Percentiles rank a stretch among this genome's conserved stretches.
Evolutionary conservation across 2,888 invertebrate species (phyloP).

Genomic region (Scotopteryx bipunctaria): DNA sequence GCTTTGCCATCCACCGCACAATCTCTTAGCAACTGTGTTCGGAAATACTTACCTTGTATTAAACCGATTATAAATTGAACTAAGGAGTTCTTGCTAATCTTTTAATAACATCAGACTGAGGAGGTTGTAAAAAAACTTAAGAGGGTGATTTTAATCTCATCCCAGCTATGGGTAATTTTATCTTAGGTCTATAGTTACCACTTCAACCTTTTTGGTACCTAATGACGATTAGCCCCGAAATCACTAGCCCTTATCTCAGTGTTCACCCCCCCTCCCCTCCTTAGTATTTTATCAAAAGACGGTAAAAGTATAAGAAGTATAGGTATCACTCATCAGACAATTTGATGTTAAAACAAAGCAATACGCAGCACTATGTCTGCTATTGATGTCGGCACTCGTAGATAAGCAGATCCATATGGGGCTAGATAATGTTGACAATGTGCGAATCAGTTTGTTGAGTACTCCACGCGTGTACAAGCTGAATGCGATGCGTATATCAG

Average conservation of each 20-base stretch:
- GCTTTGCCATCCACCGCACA: not conserved
- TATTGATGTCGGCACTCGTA: constrained; percentile 4
- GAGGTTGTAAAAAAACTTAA: too few relatives aligned
- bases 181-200: too few relatives aligned
- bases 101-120: too few relatives aligned
- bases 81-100: not conserved
- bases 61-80: not conserved
- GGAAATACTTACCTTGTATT: not conserved
- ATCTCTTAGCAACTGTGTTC: not conserved
- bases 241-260: too few relatives aligned
- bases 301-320: not conserved
- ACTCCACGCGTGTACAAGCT: constrained; percentile 15
- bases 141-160: too few relatives aligned
- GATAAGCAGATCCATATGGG: constrained; percentile 16
- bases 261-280: too few relatives aligned
- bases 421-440: constrained; percentile 31
- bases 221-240: too few relatives aligned
- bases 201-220: too few relatives aligned
- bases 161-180: too few relatives aligned
- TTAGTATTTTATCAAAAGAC: not conserved
- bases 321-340: not conserved
- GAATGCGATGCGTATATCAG: not conserved
- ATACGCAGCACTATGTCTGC: not conserved
- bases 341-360: not conserved
- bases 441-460: constrained; percentile 30